Conservation (phyloP, 2,113 vertebrate genomes). For the Dipodomys ordii region DNA sequence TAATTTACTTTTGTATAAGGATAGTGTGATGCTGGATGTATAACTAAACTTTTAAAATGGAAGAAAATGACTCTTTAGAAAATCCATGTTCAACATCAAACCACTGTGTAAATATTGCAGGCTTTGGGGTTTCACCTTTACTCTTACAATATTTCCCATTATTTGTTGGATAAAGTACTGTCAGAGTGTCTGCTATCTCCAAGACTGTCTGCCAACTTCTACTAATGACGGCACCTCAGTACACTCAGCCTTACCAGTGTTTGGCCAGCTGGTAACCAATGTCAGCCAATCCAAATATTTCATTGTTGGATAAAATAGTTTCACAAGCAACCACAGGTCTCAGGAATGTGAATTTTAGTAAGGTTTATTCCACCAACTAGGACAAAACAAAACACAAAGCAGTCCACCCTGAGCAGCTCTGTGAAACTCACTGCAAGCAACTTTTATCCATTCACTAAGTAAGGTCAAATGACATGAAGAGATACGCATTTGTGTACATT, state of each 20-base stretch:
- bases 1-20: constrained; percentile 66
- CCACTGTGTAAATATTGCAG: constrained; percentile 62
- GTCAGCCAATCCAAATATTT: constrained; percentile 65
- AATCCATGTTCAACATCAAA: constrained; percentile 27
- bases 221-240: constrained; percentile 33
- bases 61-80: constrained; percentile 51
- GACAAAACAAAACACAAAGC: constrained; percentile 63
- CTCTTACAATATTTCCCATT: constrained; percentile 27
- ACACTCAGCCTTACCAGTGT: not conserved
- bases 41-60: constrained; percentile 60
- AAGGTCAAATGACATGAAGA: not conserved
- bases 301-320: constrained; percentile 47
- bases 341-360: constrained; percentile 66
- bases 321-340: constrained; percentile 61
- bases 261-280: constrained; percentile 62
- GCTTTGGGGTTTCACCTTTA: not conserved
- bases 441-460: constrained; percentile 72
- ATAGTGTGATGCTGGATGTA: constrained; percentile 40
- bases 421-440: constrained; percentile 53
- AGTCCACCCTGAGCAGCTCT: constrained; percentile 61
- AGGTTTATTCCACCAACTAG: constrained; percentile 38
- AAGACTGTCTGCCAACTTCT: constrained; percentile 4
- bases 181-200: constrained; percentile 2
- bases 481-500: constrained; percentile 2
- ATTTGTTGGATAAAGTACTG: constrained; percentile 11